Evolutionary conservation across 2,888 invertebrate species (phyloP).

Genomic region (Oscheius sp.): DNA sequence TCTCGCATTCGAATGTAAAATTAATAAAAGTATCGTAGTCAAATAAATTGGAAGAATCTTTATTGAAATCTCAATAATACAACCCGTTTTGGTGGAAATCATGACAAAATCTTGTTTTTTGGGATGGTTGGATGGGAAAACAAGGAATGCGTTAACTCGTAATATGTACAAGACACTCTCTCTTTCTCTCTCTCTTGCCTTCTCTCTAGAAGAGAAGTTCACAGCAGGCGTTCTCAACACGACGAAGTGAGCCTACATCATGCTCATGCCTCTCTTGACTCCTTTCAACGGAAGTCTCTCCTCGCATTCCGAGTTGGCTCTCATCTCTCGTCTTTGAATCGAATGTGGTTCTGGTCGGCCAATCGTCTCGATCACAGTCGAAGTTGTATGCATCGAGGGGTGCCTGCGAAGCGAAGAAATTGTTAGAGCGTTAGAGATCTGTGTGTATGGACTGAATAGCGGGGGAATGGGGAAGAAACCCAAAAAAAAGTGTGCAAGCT

Average conservation of each 20-base stretch:
- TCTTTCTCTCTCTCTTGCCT: too few relatives aligned
- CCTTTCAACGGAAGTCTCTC: constrained; percentile 14
- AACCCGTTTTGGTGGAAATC: neutral
- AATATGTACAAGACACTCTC: neutral
- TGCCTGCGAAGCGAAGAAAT: constrained; percentile 15
- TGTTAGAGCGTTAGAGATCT: constrained; percentile 1
- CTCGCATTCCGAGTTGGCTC: constrained; percentile 26
- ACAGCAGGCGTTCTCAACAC: constrained; percentile 7
- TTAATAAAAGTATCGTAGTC: neutral
- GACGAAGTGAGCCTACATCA: constrained; percentile 17
- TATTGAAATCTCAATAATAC: neutral
- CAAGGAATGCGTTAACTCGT: too few relatives aligned
- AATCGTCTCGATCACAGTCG: constrained; percentile 4
- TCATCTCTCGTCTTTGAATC: neutral
- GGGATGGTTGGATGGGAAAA: neutral
- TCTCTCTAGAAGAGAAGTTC: neutral
- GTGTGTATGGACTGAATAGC: neutral
- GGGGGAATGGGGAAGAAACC: neutral
- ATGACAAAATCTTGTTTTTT: neutral
- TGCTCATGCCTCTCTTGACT: constrained; percentile 27
- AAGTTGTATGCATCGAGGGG: neutral
- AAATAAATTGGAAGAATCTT: neutral
- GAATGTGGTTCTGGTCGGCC: neutral
- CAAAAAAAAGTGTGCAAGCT: too few relatives aligned
- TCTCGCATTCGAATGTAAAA: neutral